Evolutionary conservation across 2,113 vertebrate species (phyloP).

Genomic region (Chlorodrepanis virens): DNA sequence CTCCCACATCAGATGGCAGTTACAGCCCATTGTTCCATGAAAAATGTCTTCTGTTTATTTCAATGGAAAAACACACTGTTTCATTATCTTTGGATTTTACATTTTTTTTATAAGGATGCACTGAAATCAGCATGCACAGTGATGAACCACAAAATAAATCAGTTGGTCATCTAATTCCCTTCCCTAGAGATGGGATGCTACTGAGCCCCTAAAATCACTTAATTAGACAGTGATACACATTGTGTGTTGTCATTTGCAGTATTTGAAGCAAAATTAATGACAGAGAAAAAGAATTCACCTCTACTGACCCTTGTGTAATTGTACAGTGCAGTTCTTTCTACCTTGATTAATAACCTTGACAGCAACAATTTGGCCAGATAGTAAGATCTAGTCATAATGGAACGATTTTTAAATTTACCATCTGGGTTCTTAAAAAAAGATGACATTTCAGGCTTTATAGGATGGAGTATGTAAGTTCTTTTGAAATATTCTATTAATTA

Average conservation of each 20-base stretch:
- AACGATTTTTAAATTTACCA: neutral
- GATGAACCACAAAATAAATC: neutral
- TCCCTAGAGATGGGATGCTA: neutral
- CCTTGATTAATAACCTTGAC: constrained; percentile 14
- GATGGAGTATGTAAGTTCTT: neutral
- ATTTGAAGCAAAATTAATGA: constrained; percentile 6
- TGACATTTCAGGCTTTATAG: neutral
- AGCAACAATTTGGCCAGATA: neutral
- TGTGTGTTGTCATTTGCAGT: neutral
- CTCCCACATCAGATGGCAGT: neutral
- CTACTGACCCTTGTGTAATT: neutral
- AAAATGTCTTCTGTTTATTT: neutral
- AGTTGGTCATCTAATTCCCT: neutral
- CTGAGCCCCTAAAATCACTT: neutral
- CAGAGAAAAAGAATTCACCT: neutral
- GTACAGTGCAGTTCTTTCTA: neutral
- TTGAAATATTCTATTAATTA: neutral
- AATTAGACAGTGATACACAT: neutral
- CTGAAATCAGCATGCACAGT: neutral
- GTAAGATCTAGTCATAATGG: neutral
- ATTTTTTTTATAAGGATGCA: neutral
- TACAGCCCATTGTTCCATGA: neutral
- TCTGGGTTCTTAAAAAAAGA: neutral
- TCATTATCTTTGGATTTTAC: neutral
- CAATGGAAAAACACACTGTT: neutral